Base-by-base conservation (phyloP, 2,888 invertebrate species). In the Phortica okadai region DNA sequence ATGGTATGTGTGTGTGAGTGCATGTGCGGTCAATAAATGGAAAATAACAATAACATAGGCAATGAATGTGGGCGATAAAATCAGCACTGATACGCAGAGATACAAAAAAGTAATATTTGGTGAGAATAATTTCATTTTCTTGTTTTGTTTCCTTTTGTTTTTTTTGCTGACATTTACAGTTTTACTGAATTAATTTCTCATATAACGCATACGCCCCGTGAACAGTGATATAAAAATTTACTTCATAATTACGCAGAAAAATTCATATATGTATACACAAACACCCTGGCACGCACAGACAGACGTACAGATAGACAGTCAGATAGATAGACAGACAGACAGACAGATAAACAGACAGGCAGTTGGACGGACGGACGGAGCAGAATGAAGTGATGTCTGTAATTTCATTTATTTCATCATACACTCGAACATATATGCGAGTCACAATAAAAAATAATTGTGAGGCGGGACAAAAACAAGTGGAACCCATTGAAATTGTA, bases 231-330 rank as follows among this genome's bases (percentile, higher is more conserved):
- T 56, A 56, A 72, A 56, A 54, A 72, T 72, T 56, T 72, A 72
- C 45, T 72, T 14, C 70, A 72, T 72, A 72, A 70, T 70, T 70
- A 70, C 14, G 54, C 70, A 41, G 67, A 33, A 64, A 64, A 33
- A 41, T 41, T n/a, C 14, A 41, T 41, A 8, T 41, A 33, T 33
- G 33, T 33, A 5, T 69, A 25, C 45, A 69, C 21, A 69, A 69
- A 25, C 54, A 70, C 14, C 14, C 70, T 8, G 6, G 25, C 59
- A 59, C 59, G 16, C 59, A 59, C 59, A 21, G 16, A 21, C 16
- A 59, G 59, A 21, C 14, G 8, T 8, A 62, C 50, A 6, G 10
- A 62, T 3, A 6, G 10, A 8, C 6, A 50, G 50, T 6, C 50
- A 6, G 33, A 33, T 5, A 33, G 33, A 33, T 5, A 33, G 33